phyloP scores from a whole-genome alignment of 1,140 invertebrate genomes.

The Drosophila insularis region DNA sequence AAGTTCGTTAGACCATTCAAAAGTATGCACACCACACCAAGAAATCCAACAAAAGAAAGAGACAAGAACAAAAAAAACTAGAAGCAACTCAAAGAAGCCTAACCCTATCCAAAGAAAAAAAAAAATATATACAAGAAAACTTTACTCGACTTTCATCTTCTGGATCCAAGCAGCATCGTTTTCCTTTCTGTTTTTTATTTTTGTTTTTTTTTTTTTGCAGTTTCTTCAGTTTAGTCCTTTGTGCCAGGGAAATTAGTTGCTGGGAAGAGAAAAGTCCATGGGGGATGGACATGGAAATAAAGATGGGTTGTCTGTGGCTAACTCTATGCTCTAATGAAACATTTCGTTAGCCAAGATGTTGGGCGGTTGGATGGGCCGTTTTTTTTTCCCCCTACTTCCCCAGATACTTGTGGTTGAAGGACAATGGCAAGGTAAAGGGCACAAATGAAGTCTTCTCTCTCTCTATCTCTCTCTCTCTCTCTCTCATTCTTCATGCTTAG shows the following conservation, averaged over 20 bases:
- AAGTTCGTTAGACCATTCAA: conserved; percentile 68
- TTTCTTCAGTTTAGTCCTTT: conserved; percentile 46
- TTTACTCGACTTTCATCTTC: conserved; percentile 61
- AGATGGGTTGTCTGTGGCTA: conserved; percentile 52
- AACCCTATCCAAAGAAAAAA: neutral
- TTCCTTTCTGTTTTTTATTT: neutral
- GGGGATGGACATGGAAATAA: neutral
- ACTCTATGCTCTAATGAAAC: conserved; percentile 73
- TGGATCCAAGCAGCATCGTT: conserved; percentile 32
- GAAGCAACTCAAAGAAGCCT: conserved; percentile 21
- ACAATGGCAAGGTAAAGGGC: conserved; percentile 39
- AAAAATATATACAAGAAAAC: conserved; percentile 31
- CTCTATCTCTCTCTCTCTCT: conserved; percentile 16
- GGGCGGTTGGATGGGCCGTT: neutral
- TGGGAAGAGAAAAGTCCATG: neutral
- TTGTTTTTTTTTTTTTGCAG: conserved; percentile 8
- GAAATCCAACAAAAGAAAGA: conserved; percentile 44
- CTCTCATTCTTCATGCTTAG: no score
- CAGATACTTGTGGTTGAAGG: conserved; percentile 58
- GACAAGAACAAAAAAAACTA: conserved; percentile 29
- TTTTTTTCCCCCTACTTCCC: conserved; percentile 1
- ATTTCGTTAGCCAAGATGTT: conserved; percentile 70
- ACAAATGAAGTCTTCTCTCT: conserved; percentile 54
- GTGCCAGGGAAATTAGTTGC: conserved; percentile 70
- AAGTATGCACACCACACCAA: conserved; percentile 49